These are phyloP conservation scores for Galemys pyrenaicus DNA, from an alignment of 2,113 vertebrate genomes.

Conservation along the genomic window DNA sequence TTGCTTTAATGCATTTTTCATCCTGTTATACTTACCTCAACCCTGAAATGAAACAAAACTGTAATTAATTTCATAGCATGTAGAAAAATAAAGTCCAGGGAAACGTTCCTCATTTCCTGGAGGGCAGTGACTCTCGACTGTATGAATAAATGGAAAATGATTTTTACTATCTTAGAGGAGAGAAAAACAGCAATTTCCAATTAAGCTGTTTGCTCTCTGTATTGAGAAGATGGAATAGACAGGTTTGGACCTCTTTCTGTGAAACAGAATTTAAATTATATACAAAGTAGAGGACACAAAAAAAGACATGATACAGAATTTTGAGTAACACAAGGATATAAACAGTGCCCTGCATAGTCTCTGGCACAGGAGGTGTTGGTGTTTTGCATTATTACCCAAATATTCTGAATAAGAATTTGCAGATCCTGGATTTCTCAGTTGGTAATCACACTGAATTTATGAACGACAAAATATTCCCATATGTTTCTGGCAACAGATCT, in stretches of 20 bases:
- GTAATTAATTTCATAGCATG: slow-evolving; percentile 64
- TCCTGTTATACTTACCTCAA: slow-evolving; percentile 4
- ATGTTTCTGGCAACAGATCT: slow-evolving; percentile 20
- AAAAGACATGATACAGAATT: slow-evolving; percentile 37
- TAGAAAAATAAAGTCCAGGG: slow-evolving; percentile 68
- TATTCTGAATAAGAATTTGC: slow-evolving; percentile 21
- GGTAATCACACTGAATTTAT: slow-evolving; percentile 21
- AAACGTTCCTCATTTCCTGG: slow-evolving; percentile 71
- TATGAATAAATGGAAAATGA: slow-evolving; percentile 77
- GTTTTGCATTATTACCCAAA: neutral
- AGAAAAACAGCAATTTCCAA: slow-evolving; percentile 74
- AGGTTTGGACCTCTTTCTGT: slow-evolving; percentile 57
- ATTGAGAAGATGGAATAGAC: slow-evolving; percentile 46
- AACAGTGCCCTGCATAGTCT: neutral
- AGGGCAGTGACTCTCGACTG: slow-evolving; percentile 68
- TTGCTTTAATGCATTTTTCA: slow-evolving; percentile 2
- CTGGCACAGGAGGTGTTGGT: neutral
- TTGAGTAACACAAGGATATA: neutral
- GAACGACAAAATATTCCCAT: neutral
- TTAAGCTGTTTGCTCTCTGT: slow-evolving; percentile 68
- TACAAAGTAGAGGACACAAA: slow-evolving; percentile 7
- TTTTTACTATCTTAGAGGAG: slow-evolving; percentile 67
- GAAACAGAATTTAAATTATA: slow-evolving; percentile 63
- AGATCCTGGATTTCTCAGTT: neutral
- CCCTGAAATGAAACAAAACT: slow-evolving; percentile 64